These are phyloP conservation scores for Melanogrammus aeglefinus DNA, from an alignment of 2,797 vertebrate species.

Conservation along the genomic window DNA sequence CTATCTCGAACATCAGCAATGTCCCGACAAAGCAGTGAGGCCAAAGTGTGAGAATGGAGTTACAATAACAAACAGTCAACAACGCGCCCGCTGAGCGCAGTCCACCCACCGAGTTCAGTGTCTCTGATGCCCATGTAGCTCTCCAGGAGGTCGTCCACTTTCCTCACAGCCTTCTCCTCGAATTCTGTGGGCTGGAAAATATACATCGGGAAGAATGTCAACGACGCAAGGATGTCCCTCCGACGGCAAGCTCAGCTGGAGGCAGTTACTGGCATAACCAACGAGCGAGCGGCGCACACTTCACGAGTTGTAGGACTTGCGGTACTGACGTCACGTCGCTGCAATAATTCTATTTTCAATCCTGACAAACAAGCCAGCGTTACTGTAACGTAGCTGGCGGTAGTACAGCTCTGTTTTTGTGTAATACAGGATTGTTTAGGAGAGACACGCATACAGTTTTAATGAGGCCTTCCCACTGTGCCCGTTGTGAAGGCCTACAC, in stretches of 20 bases:
- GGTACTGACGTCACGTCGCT: too few species aligned
- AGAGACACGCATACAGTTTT: neutral
- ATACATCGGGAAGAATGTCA: neutral
- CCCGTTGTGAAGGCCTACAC: neutral
- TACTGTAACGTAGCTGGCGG: neutral
- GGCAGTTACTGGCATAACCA: neutral
- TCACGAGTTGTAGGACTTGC: neutral
- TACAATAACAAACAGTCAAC: neutral
- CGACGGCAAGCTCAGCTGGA: neutral
- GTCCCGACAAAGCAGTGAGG: neutral
- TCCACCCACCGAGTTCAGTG: conserved; percentile 84
- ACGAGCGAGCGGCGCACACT: neutral
- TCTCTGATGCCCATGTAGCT: conserved; percentile 97
- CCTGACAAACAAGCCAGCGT: neutral
- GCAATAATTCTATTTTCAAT: neutral
- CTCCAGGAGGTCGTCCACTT: conserved; percentile 93
- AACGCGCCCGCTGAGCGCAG: neutral
- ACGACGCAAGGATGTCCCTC: neutral
- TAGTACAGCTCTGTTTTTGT: neutral
- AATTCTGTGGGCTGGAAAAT: conserved; percentile 82
- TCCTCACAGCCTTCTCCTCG: conserved; percentile 89
- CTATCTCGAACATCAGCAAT: neutral
- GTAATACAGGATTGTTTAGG: neutral
- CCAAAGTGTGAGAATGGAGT: neutral
- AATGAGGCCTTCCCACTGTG: too few species aligned